phyloP scores from a whole-genome alignment of 1,140 invertebrate genomes.

The Plutomurus gul region DNA sequence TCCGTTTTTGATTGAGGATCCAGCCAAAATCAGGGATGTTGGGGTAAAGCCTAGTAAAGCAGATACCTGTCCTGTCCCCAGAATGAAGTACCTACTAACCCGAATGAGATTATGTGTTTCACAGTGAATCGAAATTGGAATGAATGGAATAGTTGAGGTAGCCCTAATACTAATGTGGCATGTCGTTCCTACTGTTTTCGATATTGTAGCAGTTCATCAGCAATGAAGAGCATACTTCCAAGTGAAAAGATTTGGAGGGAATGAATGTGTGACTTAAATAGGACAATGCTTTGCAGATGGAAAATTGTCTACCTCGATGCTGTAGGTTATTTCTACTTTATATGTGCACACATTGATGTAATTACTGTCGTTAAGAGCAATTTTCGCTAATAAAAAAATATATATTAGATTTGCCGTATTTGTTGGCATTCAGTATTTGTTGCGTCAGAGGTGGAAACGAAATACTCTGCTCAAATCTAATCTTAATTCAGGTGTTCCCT shows the following conservation, averaged over 20 bases:
- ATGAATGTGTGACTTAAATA: not conserved
- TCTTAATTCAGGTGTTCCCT: slow-evolving; percentile 9
- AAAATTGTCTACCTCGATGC: no score
- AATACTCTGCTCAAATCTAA: not conserved
- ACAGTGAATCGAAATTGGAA: not conserved
- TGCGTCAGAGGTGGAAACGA: not conserved
- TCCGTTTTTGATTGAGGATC: slow-evolving; percentile 54
- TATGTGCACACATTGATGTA: not conserved
- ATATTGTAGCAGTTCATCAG: not conserved
- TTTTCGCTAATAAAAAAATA: no score
- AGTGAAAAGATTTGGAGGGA: not conserved
- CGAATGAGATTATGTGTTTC: no score
- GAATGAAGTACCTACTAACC: no score
- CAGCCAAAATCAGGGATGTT: slow-evolving; percentile 22
- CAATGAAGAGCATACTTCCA: no score
- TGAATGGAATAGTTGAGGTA: not conserved
- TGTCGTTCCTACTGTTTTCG: not conserved
- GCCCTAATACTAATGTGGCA: not conserved
- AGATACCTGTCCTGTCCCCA: not conserved
- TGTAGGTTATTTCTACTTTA: not conserved
- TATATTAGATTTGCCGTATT: no score
- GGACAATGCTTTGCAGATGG: not conserved
- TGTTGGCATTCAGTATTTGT: not conserved
- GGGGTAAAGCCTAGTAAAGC: not conserved
- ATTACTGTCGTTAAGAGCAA: not conserved